A percentile compares a stretch with the other conserved stretches of the same genome.
These are phyloP conservation scores for Dascillus cervinus DNA, from an alignment of 2,888 invertebrate genomes.

Conservation along the genomic window DNA sequence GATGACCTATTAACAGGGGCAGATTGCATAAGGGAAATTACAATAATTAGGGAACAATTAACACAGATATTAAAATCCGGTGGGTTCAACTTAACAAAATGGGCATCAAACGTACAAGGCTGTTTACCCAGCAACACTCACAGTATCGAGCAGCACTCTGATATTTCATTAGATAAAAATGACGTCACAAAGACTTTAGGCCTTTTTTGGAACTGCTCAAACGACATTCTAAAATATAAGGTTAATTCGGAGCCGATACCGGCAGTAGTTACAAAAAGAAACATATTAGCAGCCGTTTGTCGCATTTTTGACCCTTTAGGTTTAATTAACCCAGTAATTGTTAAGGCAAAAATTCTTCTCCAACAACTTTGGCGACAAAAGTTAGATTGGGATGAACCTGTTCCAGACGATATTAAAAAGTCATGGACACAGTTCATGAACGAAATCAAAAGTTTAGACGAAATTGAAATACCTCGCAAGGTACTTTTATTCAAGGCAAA, in stretches of 20 bases:
- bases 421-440: conserved; percentile 10
- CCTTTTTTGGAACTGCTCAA: conserved; percentile 8
- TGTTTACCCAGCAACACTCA: neutral
- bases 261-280: conserved; percentile 4
- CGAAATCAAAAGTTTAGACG: conserved; percentile 8
- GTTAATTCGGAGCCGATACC: conserved; percentile 2
- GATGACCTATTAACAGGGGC: conserved; percentile 18
- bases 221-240: conserved; percentile 8
- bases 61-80: conserved; percentile 7
- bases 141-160: neutral
- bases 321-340: conserved; percentile 18
- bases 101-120: conserved; percentile 11
- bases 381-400: conserved; percentile 16
- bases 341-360: conserved; percentile 20
- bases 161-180: conserved; percentile 3
- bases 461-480: conserved; percentile 11
- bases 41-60: conserved; percentile 4
- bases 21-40: conserved; percentile 8
- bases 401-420: conserved; percentile 7
- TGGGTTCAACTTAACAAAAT: conserved; percentile 15
- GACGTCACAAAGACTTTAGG: conserved; percentile 10
- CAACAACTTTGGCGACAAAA: conserved; percentile 16
- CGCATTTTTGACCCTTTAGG: conserved; percentile 23
- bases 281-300: conserved; percentile 17
- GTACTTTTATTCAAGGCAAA: conserved; percentile 5